phyloP scores from a whole-genome alignment of 2,113 vertebrate species.

The Tauraco erythrolophus region DNA sequence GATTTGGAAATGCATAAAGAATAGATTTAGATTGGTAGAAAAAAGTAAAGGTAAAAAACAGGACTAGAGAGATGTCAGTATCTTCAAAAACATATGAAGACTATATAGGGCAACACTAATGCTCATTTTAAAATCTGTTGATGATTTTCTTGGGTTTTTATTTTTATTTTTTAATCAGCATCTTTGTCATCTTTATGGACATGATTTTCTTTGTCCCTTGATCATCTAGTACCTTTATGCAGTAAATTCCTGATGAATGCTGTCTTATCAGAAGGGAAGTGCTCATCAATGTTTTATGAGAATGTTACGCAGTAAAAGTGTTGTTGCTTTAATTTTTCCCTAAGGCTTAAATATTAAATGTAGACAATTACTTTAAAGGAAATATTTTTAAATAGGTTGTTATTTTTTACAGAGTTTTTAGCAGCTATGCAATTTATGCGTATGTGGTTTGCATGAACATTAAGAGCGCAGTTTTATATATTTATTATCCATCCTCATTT shows the following conservation, averaged over 20 bases:
- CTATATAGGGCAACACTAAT: neutral
- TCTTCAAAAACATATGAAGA: neutral
- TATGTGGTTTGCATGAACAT: neutral
- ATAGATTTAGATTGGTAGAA: neutral
- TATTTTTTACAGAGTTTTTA: neutral
- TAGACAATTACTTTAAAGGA: constrained; percentile 2
- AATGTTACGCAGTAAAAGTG: neutral
- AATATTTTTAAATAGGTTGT: constrained; percentile 13
- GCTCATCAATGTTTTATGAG: constrained; percentile 13
- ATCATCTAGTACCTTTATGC: neutral
- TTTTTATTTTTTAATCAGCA: neutral
- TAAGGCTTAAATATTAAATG: constrained; percentile 31
- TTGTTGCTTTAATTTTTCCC: constrained; percentile 33
- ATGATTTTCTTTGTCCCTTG: neutral
- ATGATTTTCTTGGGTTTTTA: neutral
- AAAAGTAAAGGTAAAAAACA: neutral
- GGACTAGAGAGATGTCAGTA: neutral
- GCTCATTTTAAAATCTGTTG: neutral
- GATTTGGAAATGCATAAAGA: neutral
- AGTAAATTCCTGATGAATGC: neutral
- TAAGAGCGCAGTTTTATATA: neutral
- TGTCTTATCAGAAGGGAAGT: constrained; percentile 9
- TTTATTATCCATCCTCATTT: neutral
- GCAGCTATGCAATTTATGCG: neutral
- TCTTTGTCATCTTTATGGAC: neutral